A percentile compares a stretch with the other conserved stretches of the same genome.
These are phyloP conservation scores for Neocrepidodera transversa DNA, from an alignment of 2,888 invertebrate species.

Conservation along the genomic window DNA sequence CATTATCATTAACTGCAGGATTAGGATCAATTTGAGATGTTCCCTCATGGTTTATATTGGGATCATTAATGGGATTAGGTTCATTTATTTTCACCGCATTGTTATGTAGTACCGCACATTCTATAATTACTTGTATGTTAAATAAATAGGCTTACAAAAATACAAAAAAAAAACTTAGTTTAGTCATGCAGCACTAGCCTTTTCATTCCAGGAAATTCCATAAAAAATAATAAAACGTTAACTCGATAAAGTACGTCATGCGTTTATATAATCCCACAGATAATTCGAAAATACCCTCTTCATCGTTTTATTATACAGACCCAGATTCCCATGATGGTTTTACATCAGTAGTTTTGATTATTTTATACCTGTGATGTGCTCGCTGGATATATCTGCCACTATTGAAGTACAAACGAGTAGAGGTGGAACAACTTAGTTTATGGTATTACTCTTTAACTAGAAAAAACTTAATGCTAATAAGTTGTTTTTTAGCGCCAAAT, in stretches of 20 bases:
- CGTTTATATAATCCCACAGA: constrained; percentile 10
- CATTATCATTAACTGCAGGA: no score
- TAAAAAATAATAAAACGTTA: constrained; percentile 6
- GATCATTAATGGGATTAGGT: no score
- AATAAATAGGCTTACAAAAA: no score
- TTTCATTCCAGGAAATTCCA: background rate
- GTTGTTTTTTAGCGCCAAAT: no score
- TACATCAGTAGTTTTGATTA: constrained; percentile 17
- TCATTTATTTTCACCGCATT: no score
- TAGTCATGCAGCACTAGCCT: background rate
- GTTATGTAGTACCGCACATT: no score
- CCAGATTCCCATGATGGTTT: constrained; percentile 19
- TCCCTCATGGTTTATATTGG: no score
- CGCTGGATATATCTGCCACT: constrained; percentile 17
- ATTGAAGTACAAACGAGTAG: constrained; percentile 7
- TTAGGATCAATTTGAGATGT: no score
- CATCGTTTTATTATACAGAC: constrained; percentile 10
- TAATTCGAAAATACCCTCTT: constrained; percentile 10
- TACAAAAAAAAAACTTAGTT: background rate
- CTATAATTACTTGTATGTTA: no score
- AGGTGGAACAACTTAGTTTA: no score
- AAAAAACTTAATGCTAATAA: no score
- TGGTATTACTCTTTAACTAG: no score
- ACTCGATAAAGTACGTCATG: constrained; percentile 11
- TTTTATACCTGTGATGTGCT: constrained; percentile 22